Evolutionary conservation across 2,113 vertebrate genomes (phyloP).

Genomic region (Istiophorus platypterus): DNA sequence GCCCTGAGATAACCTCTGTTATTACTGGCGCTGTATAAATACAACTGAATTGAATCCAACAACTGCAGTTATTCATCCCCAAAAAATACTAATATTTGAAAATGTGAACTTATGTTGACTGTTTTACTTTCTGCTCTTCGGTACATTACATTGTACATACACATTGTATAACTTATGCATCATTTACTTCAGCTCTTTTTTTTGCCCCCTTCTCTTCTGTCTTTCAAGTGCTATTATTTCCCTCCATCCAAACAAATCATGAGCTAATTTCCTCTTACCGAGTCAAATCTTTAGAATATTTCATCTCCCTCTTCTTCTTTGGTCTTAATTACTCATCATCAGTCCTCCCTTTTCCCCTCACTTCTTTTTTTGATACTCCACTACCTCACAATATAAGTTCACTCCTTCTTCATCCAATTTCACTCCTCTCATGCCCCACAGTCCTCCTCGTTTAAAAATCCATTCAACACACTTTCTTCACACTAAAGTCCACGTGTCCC

Average conservation of each 20-base stretch:
- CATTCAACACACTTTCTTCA: slow-evolving; percentile 27
- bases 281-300: neutral
- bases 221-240: neutral
- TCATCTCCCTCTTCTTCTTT: slow-evolving; percentile 1
- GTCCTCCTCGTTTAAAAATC: slow-evolving; percentile 25
- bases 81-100: too few relatives aligned
- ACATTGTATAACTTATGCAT: slow-evolving; percentile 29
- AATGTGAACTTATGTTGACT: too few relatives aligned
- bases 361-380: neutral
- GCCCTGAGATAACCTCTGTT: too few relatives aligned
- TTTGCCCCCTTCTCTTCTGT: slow-evolving; percentile 18
- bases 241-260: slow-evolving; percentile 10
- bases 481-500: neutral
- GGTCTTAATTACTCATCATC: slow-evolving; percentile 23
- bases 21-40: too few relatives aligned
- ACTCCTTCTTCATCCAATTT: slow-evolving; percentile 19
- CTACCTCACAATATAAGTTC: neutral
- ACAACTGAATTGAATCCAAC: too few relatives aligned
- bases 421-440: slow-evolving; percentile 12
- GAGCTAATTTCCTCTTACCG: neutral
- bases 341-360: neutral
- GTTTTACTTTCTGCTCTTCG: slow-evolving; percentile 5
- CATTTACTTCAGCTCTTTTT: slow-evolving; percentile 4
- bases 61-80: too few relatives aligned
- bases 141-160: slow-evolving; percentile 14